Evolutionary conservation across 2,888 invertebrate species (phyloP), one percentile per base, ranked within the genome.

Genomic region (Andrena chrysosceles): DNA sequence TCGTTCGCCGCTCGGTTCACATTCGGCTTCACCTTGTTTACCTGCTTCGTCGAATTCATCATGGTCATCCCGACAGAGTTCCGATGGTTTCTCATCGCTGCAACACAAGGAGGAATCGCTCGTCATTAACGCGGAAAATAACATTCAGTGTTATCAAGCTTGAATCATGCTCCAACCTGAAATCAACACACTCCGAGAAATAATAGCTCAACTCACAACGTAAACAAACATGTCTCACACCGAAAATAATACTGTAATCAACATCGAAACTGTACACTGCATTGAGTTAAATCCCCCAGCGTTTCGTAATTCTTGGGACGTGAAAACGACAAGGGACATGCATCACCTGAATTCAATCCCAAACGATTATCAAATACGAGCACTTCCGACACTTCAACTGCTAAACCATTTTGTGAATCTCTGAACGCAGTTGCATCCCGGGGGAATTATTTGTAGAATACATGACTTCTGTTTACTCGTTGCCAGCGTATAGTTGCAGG

Each of bases 21-120:
- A 91, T 97, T 98, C 63, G 98, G 98, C 94, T 98, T 98, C 91
- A 98, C 97, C 94, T 98, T 98, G 95, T 97, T 98, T 93, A 98
- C 97, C 94, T 98, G 97, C 92, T 98, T 96, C 88, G 97, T 96
- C 60, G 96, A 97, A 93, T 97, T 97, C 94, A 96, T 96, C 91
- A 96, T 95, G 89, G 95, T 96, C 85, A 95, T 95, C 93, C 96
- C 95, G 76, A 96, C 95, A 86, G 96, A 96, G 93, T 96, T 97
- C 87, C 97, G 96, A 92, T 97, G 97, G 93, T 97, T 97, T 86
- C 97, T 97, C 94, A 97, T 96, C 94, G 97, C 97, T 97, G 95
- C 42, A 91, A 92, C 33, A 80, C 16, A 84, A 52, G 13, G 2
- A 7, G 7, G 5, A 48, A 8, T 48, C 5, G 8, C 1, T n/a